A percentile compares a stretch with the other conserved stretches of the same genome.
These are phyloP conservation scores for Phragmatobia fuliginosa DNA, from an alignment of 2,888 invertebrate species.

Conservation along the genomic window DNA sequence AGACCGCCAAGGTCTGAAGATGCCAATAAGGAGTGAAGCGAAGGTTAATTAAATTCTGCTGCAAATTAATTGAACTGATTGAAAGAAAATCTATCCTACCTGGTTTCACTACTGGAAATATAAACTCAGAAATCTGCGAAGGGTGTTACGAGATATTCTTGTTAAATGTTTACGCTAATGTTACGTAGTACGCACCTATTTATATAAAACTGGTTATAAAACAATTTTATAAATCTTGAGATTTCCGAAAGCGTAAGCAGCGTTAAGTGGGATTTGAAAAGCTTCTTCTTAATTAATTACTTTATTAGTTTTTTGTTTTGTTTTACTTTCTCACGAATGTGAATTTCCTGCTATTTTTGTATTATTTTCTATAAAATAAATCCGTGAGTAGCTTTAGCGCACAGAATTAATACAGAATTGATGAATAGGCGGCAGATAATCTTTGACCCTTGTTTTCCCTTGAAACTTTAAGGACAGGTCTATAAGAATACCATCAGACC, in stretches of 20 bases:
- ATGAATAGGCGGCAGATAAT: too few species aligned
- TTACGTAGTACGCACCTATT: conserved; percentile 8
- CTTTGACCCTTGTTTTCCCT: too few species aligned
- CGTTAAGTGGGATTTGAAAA: neutral
- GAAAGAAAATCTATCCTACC: conserved; percentile 23
- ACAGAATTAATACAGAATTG: too few species aligned
- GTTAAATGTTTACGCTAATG: conserved; percentile 10
- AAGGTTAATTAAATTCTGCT: conserved; percentile 44
- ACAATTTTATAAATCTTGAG: neutral
- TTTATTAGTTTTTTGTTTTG: neutral
- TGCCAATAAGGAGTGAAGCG: conserved; percentile 40
- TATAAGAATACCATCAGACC: too few species aligned
- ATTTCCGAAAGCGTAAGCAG: neutral
- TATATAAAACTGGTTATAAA: conserved; percentile 16
- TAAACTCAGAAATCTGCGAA: neutral
- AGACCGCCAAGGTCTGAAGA: conserved; percentile 35
- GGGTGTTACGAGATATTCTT: conserved; percentile 10
- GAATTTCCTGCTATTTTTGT: neutral
- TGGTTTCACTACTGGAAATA: conserved; percentile 12
- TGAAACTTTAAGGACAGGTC: too few species aligned
- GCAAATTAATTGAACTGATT: conserved; percentile 40
- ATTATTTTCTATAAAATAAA: neutral
- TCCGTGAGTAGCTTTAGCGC: neutral
- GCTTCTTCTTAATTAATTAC: neutral
- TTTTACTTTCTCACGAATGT: neutral